phyloP scores from a whole-genome alignment of 2,113 vertebrate genomes.

The Hippocampus guttulatus region DNA sequence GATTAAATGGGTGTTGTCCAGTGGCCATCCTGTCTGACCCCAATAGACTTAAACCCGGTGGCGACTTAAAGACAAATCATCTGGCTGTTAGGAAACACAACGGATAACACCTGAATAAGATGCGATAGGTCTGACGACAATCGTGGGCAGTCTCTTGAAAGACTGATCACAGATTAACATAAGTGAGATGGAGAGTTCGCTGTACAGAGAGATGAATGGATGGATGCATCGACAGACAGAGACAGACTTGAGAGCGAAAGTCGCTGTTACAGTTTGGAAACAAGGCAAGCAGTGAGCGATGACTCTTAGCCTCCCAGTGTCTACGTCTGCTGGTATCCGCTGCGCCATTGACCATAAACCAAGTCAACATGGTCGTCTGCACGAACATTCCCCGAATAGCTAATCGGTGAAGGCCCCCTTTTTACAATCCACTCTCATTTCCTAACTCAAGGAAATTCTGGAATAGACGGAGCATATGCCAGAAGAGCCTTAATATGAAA shows the following conservation, averaged over 20 bases:
- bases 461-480: slow-evolving; percentile 18
- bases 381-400: slow-evolving; percentile 44
- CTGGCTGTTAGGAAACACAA: slow-evolving; percentile 29
- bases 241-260: slow-evolving; percentile 7
- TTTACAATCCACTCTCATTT: slow-evolving; percentile 54
- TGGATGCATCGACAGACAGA: neutral
- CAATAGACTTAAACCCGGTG: slow-evolving; percentile 39
- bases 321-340: slow-evolving; percentile 35
- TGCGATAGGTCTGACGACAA: slow-evolving; percentile 11
- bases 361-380: slow-evolving; percentile 47
- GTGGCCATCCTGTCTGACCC: slow-evolving; percentile 54
- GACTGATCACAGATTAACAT: neutral
- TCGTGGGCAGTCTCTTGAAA: neutral
- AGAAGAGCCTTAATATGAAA: slow-evolving; percentile 50
- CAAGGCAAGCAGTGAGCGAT: slow-evolving; percentile 58
- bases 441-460: slow-evolving; percentile 34
- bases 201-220: neutral
- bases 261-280: slow-evolving; percentile 7
- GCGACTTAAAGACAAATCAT: slow-evolving; percentile 29
- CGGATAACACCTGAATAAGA: neutral
- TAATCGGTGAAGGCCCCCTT: slow-evolving; percentile 23
- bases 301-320: slow-evolving; percentile 44
- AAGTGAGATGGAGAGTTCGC: neutral
- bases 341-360: slow-evolving; percentile 49
- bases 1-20: slow-evolving; percentile 49